Percentiles rank a stretch among this genome's conserved stretches.
These are phyloP conservation scores for Sebastes miniatus DNA, from an alignment of 2,797 vertebrate genomes.

Conservation along the genomic window DNA sequence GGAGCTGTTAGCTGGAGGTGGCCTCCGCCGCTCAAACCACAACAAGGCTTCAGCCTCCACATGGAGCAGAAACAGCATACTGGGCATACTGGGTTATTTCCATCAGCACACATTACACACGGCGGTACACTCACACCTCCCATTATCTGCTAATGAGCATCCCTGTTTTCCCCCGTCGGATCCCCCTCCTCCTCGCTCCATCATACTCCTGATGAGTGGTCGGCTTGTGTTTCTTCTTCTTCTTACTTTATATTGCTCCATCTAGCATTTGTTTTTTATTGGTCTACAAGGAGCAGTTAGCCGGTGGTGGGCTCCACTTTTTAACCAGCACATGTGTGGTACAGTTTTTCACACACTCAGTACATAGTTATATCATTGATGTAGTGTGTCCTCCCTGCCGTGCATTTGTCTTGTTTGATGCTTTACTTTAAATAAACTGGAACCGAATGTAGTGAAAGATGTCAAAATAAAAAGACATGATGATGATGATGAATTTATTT, in stretches of 20 bases:
- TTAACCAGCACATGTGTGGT: conserved; percentile 73
- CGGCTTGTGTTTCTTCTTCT: conserved; percentile 1
- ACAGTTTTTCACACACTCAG: conserved; percentile 61
- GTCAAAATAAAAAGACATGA: background rate
- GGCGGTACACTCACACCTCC: conserved; percentile 61
- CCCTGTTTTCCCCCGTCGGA: conserved; percentile 31
- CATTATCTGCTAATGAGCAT: conserved; percentile 70
- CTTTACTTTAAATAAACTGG: background rate
- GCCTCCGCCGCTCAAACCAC: conserved; percentile 76
- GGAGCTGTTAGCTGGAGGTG: conserved; percentile 80
- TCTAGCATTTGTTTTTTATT: conserved; percentile 79
- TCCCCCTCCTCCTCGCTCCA: conserved; percentile 9
- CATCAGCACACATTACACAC: conserved; percentile 57
- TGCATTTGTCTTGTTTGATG: conserved; percentile 31
- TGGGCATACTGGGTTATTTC: conserved; percentile 64
- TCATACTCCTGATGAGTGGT: conserved; percentile 49
- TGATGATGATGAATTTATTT: background rate
- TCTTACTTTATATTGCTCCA: conserved; percentile 68
- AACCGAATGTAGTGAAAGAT: background rate
- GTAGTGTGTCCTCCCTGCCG: conserved; percentile 36
- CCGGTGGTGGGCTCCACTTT: conserved; percentile 70
- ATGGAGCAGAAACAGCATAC: conserved; percentile 58
- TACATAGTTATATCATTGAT: conserved; percentile 59
- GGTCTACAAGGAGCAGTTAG: conserved; percentile 77
- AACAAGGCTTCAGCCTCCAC: conserved; percentile 71